Conservation (phyloP, 2,888 invertebrate species). For the Lochmaea crataegi region DNA sequence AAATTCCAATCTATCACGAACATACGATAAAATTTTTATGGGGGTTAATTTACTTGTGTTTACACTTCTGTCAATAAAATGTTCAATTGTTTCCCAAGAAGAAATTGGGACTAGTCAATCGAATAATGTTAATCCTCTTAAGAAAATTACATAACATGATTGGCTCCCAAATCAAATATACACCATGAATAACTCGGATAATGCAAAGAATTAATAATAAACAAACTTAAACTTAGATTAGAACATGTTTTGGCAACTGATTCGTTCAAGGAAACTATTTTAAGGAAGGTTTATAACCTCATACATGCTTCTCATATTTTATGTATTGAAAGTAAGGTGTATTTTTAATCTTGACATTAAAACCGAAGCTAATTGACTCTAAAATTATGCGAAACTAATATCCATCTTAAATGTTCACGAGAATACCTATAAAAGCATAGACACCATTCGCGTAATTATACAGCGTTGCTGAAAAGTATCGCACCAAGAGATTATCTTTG, state of each 20-base stretch:
- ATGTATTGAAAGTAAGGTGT: conserved; percentile 7
- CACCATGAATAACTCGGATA: conserved; percentile 12
- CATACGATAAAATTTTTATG: no score
- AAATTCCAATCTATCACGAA: no score
- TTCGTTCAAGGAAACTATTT: conserved; percentile 25
- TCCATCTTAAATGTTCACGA: background rate
- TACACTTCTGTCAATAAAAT: no score
- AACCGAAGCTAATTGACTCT: background rate
- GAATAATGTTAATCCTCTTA: background rate
- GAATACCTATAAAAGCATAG: no score
- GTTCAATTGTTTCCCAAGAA: no score
- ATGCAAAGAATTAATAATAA: conserved; percentile 31
- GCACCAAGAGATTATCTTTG: no score
- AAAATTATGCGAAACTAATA: background rate
- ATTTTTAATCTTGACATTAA: conserved; percentile 24
- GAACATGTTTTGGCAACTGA: conserved; percentile 25
- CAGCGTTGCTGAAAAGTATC: no score
- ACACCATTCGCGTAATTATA: no score
- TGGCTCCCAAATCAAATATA: conserved; percentile 5
- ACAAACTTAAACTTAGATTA: conserved; percentile 21
- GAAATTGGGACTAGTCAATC: no score
- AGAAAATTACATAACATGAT: conserved; percentile 18
- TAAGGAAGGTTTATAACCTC: conserved; percentile 32
- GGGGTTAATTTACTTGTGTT: no score
- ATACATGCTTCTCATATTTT: conserved; percentile 7